A percentile compares a stretch with the other conserved stretches of the same genome.
Evolutionary conservation across 2,888 invertebrate species (phyloP).

Genomic region (Dynastes grantii): DNA sequence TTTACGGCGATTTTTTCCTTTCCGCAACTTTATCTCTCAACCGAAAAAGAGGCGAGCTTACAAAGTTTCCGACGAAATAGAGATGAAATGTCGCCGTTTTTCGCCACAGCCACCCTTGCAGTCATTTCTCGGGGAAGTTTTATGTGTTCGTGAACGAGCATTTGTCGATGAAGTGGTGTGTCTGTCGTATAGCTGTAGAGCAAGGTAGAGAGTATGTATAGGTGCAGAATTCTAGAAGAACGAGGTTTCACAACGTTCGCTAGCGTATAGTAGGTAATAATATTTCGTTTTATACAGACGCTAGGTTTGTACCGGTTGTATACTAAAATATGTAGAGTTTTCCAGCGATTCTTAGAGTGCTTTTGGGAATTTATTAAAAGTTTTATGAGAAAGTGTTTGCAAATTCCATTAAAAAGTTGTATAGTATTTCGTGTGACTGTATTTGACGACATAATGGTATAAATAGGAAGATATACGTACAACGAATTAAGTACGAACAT

Average conservation of each 20-base stretch:
- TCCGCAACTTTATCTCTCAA: conserved; percentile 25
- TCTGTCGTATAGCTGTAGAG: conserved; percentile 2
- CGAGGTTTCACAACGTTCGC: neutral
- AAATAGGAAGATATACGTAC: too few species aligned
- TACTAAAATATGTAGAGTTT: conserved; percentile 6
- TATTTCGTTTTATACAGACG: conserved; percentile 1
- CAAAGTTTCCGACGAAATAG: conserved; percentile 24
- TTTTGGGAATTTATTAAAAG: conserved; percentile 9
- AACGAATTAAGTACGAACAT: too few species aligned
- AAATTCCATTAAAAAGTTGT: neutral
- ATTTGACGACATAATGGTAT: too few species aligned
- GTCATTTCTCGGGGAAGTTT: conserved; percentile 35
- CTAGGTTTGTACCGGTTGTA: neutral
- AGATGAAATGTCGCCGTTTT: conserved; percentile 36
- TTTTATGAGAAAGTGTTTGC: neutral
- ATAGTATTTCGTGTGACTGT: neutral
- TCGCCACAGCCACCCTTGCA: conserved; percentile 2
- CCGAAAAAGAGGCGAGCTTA: conserved; percentile 8
- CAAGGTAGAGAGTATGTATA: too few species aligned
- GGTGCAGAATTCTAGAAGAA: neutral
- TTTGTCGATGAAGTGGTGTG: conserved; percentile 28
- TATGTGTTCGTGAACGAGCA: conserved; percentile 34
- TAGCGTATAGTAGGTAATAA: conserved; percentile 4
- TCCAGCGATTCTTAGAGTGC: neutral
- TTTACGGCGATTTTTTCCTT: conserved; percentile 31